Conservation (phyloP, 2,888 invertebrate genomes). For the Hydrotaea diabolus region DNA sequence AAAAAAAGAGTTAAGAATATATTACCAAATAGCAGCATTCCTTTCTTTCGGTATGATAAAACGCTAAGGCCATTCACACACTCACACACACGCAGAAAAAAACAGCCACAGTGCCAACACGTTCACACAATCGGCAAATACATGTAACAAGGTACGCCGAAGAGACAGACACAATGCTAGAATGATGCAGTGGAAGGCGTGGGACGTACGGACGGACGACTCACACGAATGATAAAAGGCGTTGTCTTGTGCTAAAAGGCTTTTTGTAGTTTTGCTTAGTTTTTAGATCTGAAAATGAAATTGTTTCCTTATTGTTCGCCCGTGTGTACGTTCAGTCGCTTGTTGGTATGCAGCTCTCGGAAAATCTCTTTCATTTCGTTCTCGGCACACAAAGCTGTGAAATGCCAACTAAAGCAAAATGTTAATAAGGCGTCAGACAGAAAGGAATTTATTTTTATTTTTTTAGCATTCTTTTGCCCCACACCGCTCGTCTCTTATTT, state of each 20-base stretch:
- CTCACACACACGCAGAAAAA: background rate
- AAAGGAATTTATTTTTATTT: conserved; percentile 34
- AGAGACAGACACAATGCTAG: no score
- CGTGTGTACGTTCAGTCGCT: background rate
- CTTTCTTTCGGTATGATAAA: conserved; percentile 2
- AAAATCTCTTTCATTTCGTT: conserved; percentile 24
- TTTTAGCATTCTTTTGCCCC: background rate
- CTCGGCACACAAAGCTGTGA: conserved; percentile 35
- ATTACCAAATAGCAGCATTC: conserved; percentile 6
- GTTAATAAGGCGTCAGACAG: conserved; percentile 53
- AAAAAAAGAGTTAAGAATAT: background rate
- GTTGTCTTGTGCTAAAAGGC: conserved; percentile 31
- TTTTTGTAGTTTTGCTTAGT: conserved; percentile 18
- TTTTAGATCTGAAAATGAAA: conserved; percentile 15
- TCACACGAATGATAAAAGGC: background rate
- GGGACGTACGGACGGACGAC: no score
- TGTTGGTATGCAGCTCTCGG: conserved; percentile 1
- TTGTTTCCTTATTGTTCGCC: background rate
- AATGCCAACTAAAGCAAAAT: conserved; percentile 53
- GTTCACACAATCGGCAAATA: no score
- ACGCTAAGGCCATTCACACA: background rate
- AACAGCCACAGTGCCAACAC: background rate
- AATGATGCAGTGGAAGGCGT: no score
- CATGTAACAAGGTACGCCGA: no score
- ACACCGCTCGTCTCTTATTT: background rate